These are phyloP conservation scores for Microhierax caerulescens DNA, from an alignment of 2,797 vertebrate species.

Conservation along the genomic window DNA sequence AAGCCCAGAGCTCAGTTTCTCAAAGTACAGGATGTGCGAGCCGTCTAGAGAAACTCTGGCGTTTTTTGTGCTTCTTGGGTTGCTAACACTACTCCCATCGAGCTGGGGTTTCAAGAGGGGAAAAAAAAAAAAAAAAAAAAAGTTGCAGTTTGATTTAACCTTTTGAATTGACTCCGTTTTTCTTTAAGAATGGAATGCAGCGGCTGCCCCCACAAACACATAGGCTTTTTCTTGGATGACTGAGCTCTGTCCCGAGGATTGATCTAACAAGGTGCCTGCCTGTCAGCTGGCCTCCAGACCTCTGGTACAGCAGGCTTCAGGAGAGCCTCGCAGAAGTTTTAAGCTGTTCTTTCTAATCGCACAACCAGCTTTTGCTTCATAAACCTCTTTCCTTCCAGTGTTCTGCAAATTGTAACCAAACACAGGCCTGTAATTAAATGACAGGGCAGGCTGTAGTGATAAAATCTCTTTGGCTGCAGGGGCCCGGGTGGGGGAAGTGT, in stretches of 20 bases:
- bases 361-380: not conserved
- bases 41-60: not conserved
- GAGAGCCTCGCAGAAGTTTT: not conserved
- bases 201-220: not conserved
- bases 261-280: not conserved
- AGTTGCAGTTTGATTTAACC: not conserved
- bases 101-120: not conserved
- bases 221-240: not conserved
- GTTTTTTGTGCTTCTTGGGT: not conserved
- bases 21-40: not conserved
- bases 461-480: constrained; percentile 32
- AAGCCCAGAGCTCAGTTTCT: not conserved
- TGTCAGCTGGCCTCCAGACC: not conserved
- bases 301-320: not conserved
- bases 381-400: not conserved
- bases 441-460: not conserved
- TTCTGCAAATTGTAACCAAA: not conserved
- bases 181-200: not conserved
- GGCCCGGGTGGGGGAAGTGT: constrained; percentile 15
- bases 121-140: too few relatives aligned
- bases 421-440: constrained; percentile 23
- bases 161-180: not conserved
- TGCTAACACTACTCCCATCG: not conserved
- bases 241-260: not conserved
- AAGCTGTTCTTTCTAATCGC: not conserved